phyloP scores from a whole-genome alignment of 2,888 invertebrate species.

The Synergus japonicus region DNA sequence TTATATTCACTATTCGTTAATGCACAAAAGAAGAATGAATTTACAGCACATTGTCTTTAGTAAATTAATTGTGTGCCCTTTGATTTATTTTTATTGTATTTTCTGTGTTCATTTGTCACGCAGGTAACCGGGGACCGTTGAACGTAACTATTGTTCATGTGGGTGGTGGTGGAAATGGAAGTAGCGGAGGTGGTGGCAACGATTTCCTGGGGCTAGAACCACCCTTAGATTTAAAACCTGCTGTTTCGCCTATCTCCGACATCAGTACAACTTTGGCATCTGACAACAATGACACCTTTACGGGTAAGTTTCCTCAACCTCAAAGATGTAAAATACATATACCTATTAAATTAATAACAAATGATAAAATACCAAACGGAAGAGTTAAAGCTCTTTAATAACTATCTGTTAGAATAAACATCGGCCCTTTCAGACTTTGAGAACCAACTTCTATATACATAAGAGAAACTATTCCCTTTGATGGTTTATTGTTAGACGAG shows the following conservation, averaged over 20 bases:
- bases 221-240: constrained; percentile 68
- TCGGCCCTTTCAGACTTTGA: no score
- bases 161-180: constrained; percentile 62
- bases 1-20: background rate
- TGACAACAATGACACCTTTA: constrained; percentile 73
- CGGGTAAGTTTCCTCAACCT: constrained; percentile 55
- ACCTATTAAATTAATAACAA: background rate
- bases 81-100: constrained; percentile 37
- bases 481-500: background rate
- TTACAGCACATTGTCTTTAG: constrained; percentile 3
- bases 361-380: background rate
- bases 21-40: background rate
- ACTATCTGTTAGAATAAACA: background rate
- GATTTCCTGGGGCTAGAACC: constrained; percentile 73
- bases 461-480: background rate
- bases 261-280: constrained; percentile 70
- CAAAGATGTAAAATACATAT: no score
- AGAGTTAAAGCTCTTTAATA: background rate
- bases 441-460: background rate
- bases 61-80: background rate
- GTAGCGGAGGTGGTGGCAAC: constrained; percentile 61
- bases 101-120: constrained; percentile 54
- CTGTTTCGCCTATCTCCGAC: constrained; percentile 73
- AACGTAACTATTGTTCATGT: constrained; percentile 73
- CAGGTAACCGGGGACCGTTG: constrained; percentile 75